Conservation (phyloP, 2,888 invertebrate genomes). For the Druceiella hillmani region DNA sequence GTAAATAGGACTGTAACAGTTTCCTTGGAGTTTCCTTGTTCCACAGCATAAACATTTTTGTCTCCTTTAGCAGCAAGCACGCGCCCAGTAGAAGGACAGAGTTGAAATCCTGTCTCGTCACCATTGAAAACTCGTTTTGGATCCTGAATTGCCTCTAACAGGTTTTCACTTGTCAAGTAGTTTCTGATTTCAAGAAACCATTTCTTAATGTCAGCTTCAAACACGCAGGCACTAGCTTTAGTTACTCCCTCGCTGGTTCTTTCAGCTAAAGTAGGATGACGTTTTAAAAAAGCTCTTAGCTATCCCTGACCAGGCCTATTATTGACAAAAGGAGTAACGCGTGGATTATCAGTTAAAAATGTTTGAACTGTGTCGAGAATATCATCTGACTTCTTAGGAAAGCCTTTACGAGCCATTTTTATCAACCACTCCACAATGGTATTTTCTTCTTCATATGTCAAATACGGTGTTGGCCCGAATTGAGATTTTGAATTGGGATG, state of each 20-base stretch:
- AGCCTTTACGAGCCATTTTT: no score
- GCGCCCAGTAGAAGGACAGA: constrained; percentile 23
- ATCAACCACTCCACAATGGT: no score
- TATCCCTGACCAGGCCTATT: constrained; percentile 19
- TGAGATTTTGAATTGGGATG: no score
- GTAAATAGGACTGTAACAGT: constrained; percentile 14
- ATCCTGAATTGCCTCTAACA: constrained; percentile 21
- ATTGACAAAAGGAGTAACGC: constrained; percentile 15
- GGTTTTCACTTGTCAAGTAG: no score
- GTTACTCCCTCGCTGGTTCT: constrained; percentile 26
- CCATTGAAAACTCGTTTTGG: constrained; percentile 25
- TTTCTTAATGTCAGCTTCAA: constrained; percentile 26
- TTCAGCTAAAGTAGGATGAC: constrained; percentile 23
- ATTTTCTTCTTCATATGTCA: no score
- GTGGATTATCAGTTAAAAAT: constrained; percentile 16
- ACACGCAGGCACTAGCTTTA: constrained; percentile 26
- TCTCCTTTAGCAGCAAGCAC: constrained; percentile 20
- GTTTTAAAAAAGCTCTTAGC: constrained; percentile 25
- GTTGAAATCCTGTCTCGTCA: constrained; percentile 26
- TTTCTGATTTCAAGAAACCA: constrained; percentile 27
- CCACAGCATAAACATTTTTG: constrained; percentile 16
- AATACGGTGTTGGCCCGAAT: no score
- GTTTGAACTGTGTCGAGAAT: constrained; percentile 16
- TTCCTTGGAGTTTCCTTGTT: constrained; percentile 12
- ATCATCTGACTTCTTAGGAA: constrained; percentile 14